Conservation (phyloP, 2,113 vertebrate genomes). For the Kryptolebias marmoratus region DNA sequence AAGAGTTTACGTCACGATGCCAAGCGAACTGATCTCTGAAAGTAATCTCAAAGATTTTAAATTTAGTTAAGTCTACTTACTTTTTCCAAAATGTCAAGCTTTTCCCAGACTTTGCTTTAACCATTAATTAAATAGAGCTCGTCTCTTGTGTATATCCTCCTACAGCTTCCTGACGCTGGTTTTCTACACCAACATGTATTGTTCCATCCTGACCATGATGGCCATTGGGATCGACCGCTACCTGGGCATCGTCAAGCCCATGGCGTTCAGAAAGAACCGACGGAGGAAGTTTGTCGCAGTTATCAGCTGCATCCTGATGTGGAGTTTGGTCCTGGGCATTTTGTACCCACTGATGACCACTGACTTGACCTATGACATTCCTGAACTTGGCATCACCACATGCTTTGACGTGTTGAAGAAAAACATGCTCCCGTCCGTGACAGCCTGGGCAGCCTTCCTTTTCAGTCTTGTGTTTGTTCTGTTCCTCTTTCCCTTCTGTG, state of each 20-base stretch:
- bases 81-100: background rate
- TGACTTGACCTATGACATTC: slow-evolving; percentile 86
- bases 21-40: background rate
- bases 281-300: slow-evolving; percentile 79
- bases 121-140: background rate
- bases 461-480: slow-evolving; percentile 79
- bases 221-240: slow-evolving; percentile 90
- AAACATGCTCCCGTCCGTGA: slow-evolving; percentile 82
- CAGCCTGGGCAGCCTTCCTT: slow-evolving; percentile 86
- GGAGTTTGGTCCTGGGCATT: slow-evolving; percentile 81
- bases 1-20: background rate
- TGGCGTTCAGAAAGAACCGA: slow-evolving; percentile 76
- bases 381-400: slow-evolving; percentile 84
- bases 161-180: slow-evolving; percentile 81
- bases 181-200: slow-evolving; percentile 96
- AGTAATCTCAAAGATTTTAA: background rate
- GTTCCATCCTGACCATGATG: slow-evolving; percentile 91
- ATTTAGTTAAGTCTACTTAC: background rate
- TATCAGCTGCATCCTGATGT: slow-evolving; percentile 77
- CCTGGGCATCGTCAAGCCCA: slow-evolving; percentile 88
- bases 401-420: slow-evolving; percentile 93
- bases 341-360: slow-evolving; percentile 84
- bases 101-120: background rate
- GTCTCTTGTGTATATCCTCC: background rate
- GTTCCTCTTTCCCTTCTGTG: slow-evolving; percentile 86